Base-by-base conservation (phyloP, 37 sponge, comb jelly and placozoan genomes). In the Beroe forskalii region DNA sequence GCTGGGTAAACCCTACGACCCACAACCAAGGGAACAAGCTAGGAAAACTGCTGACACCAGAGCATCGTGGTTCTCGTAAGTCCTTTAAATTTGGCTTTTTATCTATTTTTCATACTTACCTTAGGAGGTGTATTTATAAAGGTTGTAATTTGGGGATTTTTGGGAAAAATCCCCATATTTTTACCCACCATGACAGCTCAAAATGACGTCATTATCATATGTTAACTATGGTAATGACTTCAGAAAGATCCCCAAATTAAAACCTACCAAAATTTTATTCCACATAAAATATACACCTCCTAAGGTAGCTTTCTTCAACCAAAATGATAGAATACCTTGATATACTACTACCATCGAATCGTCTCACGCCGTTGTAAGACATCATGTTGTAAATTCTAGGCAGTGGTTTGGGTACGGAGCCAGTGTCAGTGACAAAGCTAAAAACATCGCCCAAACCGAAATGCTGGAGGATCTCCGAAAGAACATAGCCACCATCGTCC, bases 391-490 rank as follows among this genome's bases (percentile, higher is more conserved):
- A 64, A n/a, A n/a, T n/a, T n/a, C n/a, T n/a, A 80, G 86, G 86
- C 86, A 80, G 35, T 80, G 86, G 86, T 80, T 80, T 31, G 67
- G 90, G 6, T 64, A 90, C n/a, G 28, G 42, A 1, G 90, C 64
- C 1, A 90, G 66, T 62, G 64, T 90, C 14, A 64, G 27, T n/a
- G 66, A 62, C 64, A 90, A 86, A 61, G 61, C 89, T 9, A 91
- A 91, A 90, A 91, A 91, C 89, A 89, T 91, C 89, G 63, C 69
- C 17, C 89, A 91, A 27, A 91, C 75, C 19, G 92, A 91, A 30
- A 62, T 91, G 89, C 28, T 91, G 23, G 66, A 67, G 33, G 89
- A 91, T 35, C 76, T 91, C 62, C 31, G 89, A 3, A 39, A 60
- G 42, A 62, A 61, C 67, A 91, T 91, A 20, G 40, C 66, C 24